phyloP scores from a whole-genome alignment of 2,113 vertebrate species.

The Cygnus buccinator region DNA sequence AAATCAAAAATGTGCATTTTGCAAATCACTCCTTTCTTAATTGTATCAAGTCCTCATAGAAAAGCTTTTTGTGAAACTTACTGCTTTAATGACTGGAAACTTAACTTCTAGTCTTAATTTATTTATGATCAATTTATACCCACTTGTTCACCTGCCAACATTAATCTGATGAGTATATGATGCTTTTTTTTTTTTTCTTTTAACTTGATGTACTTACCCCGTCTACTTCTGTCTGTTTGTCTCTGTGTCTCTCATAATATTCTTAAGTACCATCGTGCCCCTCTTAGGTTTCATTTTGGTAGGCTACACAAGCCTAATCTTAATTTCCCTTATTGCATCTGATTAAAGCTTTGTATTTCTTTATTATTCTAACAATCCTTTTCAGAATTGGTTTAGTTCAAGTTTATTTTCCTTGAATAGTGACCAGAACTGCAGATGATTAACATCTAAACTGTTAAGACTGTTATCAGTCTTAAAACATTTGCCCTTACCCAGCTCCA shows the following conservation, averaged over 20 bases:
- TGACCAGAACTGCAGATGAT: not conserved
- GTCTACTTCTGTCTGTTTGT: not conserved
- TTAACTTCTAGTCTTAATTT: not conserved
- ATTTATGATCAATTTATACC: not conserved
- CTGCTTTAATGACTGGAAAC: not conserved
- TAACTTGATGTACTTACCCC: not conserved
- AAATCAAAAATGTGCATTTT: not conserved
- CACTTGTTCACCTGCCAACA: not conserved
- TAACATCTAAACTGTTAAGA: not conserved
- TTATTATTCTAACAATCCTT: not conserved
- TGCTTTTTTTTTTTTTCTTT: not conserved
- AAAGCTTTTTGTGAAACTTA: not conserved
- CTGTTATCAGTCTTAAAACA: not conserved
- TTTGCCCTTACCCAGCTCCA: not conserved
- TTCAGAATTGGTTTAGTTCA: not conserved
- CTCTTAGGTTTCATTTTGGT: not conserved
- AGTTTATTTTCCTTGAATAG: not conserved
- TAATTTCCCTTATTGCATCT: not conserved
- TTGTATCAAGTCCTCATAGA: not conserved
- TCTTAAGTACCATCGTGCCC: not conserved
- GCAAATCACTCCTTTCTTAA: not conserved
- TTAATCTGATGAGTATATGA: not conserved
- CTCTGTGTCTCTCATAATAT: not conserved
- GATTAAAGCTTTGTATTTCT: not conserved
- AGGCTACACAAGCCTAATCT: not conserved